A percentile compares a stretch with the other conserved stretches of the same genome.
Conservation (phyloP, 2,113 vertebrate species). For the Gambusia holbrooki region DNA sequence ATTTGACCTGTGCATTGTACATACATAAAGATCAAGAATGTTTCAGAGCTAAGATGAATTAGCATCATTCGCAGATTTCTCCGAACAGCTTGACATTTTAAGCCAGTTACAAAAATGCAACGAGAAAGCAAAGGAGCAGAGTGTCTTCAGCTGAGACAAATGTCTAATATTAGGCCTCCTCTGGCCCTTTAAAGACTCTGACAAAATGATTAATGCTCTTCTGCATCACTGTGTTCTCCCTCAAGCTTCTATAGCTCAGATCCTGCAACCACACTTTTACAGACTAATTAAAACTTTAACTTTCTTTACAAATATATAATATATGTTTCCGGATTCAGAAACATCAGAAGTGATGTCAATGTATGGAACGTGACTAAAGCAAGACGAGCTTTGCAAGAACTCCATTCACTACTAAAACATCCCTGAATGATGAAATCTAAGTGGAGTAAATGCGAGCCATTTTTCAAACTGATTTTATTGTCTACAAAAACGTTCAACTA, state of each 20-base stretch:
- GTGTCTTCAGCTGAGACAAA: constrained; percentile 35
- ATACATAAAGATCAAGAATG: constrained; percentile 16
- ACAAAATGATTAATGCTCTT: constrained; percentile 51
- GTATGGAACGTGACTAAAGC: constrained; percentile 2
- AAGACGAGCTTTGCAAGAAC: neutral
- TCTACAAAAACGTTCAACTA: neutral
- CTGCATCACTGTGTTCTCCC: constrained; percentile 1
- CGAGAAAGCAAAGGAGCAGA: neutral
- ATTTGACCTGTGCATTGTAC: constrained; percentile 18
- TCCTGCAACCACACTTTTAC: neutral
- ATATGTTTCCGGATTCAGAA: neutral
- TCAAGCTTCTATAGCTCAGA: constrained; percentile 20
- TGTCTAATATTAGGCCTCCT: constrained; percentile 40
- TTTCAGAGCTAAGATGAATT: constrained; percentile 7
- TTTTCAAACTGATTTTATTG: neutral
- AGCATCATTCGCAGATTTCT: neutral
- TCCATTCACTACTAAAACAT: constrained; percentile 8
- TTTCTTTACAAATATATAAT: constrained; percentile 5
- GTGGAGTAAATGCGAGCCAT: neutral
- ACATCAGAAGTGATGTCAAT: neutral
- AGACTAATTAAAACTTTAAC: constrained; percentile 10
- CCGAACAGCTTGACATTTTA: constrained; percentile 14
- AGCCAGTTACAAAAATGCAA: constrained; percentile 6
- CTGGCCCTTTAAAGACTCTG: constrained; percentile 45
- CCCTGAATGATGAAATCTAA: neutral